A percentile compares a stretch with the other conserved stretches of the same genome.
Conservation (phyloP, 2,888 invertebrate species). For the Globia sparganii region DNA sequence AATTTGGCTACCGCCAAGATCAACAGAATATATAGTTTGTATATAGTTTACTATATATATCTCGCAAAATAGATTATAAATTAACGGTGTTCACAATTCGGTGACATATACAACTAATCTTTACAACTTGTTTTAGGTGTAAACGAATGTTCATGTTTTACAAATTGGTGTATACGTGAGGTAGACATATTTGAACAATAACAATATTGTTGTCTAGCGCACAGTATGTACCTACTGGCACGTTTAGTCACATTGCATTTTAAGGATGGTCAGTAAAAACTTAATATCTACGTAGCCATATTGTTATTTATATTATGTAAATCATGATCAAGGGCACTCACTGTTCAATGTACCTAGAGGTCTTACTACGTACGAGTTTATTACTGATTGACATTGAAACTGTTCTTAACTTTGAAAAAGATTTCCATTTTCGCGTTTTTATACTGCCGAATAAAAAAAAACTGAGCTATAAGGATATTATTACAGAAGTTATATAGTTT, state of each 20-base stretch:
- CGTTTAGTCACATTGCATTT: slow-evolving; percentile 2
- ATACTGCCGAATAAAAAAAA: neutral
- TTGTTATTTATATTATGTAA: slow-evolving; percentile 48
- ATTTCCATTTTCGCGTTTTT: neutral
- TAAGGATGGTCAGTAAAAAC: slow-evolving; percentile 38
- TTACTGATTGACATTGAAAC: slow-evolving; percentile 14
- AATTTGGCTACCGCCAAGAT: too few relatives aligned
- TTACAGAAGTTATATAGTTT: too few relatives aligned
- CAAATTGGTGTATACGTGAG: neutral
- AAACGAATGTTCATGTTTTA: neutral
- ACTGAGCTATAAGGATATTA: too few relatives aligned
- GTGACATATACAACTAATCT: neutral
- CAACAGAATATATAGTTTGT: too few relatives aligned
- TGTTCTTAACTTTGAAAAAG: neutral
- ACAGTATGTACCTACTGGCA: slow-evolving; percentile 36
- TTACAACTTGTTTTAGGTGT: neutral
- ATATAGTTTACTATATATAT: too few relatives aligned
- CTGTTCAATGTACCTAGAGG: slow-evolving; percentile 12
- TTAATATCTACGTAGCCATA: slow-evolving; percentile 31
- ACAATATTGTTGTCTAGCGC: slow-evolving; percentile 7
- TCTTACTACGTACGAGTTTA: slow-evolving; percentile 27
- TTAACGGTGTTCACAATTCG: neutral
- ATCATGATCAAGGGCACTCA: slow-evolving; percentile 46
- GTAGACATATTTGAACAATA: slow-evolving; percentile 9
- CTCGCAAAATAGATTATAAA: neutral